Conservation (phyloP, 2,113 vertebrate species). For the Eolophus roseicapilla region DNA sequence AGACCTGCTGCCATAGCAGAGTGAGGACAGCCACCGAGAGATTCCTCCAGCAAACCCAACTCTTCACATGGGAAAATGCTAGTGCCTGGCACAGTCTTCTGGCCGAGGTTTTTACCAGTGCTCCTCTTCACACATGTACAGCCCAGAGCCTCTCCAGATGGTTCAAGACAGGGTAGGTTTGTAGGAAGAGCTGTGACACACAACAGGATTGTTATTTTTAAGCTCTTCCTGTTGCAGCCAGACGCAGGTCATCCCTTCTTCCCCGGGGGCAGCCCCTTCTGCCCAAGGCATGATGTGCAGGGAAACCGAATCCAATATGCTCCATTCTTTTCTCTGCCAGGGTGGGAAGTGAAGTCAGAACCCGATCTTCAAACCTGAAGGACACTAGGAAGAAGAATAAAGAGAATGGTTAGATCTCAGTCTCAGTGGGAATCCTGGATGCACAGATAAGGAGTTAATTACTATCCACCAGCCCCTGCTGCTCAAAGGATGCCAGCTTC, state of each 20-base stretch:
- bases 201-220: constrained; percentile 24
- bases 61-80: constrained; percentile 5
- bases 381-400: constrained; percentile 56
- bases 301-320: constrained; percentile 43
- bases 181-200: constrained; percentile 48
- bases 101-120: neutral
- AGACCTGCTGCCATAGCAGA: constrained; percentile 30
- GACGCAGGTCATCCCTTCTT: constrained; percentile 20
- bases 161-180: constrained; percentile 36
- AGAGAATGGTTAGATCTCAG: constrained; percentile 24
- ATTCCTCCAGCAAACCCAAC: constrained; percentile 41
- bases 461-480: neutral
- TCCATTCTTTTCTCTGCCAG: constrained; percentile 60
- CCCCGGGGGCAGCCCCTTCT: constrained; percentile 41
- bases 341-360: constrained; percentile 66
- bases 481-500: neutral
- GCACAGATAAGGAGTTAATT: neutral
- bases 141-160: neutral
- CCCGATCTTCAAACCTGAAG: constrained; percentile 66
- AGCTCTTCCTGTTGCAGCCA: constrained; percentile 49
- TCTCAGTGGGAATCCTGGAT: neutral
- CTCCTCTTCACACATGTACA: constrained; percentile 19
- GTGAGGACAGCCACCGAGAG: constrained; percentile 6
- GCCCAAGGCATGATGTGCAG: constrained; percentile 35
- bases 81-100: constrained; percentile 17